phyloP scores from a whole-genome alignment of 2,888 invertebrate species.

The Xanthorhoe designata region DNA sequence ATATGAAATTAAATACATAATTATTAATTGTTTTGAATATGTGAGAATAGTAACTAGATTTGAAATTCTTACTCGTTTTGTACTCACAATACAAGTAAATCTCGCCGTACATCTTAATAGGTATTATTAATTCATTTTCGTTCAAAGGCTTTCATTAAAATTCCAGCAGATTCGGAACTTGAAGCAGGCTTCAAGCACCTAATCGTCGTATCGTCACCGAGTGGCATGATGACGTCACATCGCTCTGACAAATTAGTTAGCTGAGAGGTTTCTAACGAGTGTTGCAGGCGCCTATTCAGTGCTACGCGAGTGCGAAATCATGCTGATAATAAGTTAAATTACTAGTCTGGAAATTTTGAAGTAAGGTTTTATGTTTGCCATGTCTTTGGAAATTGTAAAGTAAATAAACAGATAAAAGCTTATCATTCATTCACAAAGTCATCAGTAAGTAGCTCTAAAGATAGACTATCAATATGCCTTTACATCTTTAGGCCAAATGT shows the following conservation, averaged over 20 bases:
- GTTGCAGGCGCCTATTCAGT: constrained; percentile 16
- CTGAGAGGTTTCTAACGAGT: constrained; percentile 50
- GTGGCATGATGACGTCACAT: constrained; percentile 48
- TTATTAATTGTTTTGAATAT: too few relatives aligned
- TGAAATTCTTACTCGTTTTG: too few relatives aligned
- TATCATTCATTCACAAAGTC: too few relatives aligned
- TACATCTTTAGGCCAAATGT: too few relatives aligned
- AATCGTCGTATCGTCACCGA: constrained; percentile 47
- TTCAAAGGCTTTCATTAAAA: constrained; percentile 15
- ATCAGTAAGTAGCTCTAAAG: too few relatives aligned
- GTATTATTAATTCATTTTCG: constrained; percentile 6
- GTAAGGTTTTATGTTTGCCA: background rate
- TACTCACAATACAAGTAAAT: too few relatives aligned
- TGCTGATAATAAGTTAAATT: background rate
- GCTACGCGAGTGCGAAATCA: background rate
- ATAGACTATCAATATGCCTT: too few relatives aligned
- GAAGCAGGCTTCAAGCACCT: constrained; percentile 20
- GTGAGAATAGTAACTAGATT: too few relatives aligned
- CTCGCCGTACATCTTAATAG: too few relatives aligned
- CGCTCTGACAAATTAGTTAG: constrained; percentile 58
- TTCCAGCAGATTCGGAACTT: constrained; percentile 43
- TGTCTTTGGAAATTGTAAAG: too few relatives aligned
- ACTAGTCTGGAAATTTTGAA: background rate
- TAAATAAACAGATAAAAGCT: too few relatives aligned
- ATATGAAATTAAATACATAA: too few relatives aligned